Evolutionary conservation across 1,140 invertebrate species (phyloP), one percentile per base, ranked within the genome.

Genomic region (Zaprionus gabonicus): DNA sequence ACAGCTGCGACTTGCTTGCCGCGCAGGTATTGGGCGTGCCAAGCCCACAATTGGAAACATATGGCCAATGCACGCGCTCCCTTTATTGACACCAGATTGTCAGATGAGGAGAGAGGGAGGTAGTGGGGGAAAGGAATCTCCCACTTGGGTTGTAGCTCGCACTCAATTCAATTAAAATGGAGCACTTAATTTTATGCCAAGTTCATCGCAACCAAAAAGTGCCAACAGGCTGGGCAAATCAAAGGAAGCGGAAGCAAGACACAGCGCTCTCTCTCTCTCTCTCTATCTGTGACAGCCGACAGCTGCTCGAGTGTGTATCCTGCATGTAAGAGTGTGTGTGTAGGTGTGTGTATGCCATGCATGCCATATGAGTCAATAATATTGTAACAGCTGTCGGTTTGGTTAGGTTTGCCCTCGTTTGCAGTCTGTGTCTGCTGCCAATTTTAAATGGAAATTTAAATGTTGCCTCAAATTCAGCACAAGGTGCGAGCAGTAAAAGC

Each of bases 301-400:
- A 78, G 63, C 59, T 66, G 67, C 56, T 86, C 56, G 34, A 76
- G 56, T 27, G 63, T 41, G 23, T 70, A 55, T 63, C 36, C 58
- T 70, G 53, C 36, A 6, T 70, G 63, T 71, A 1, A 2, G 5
- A 0, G 72, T 65, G 67, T 63, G 27, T 59, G 53, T 63, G 65
- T 62, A 58, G 71, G 72, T 77, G 81, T 75, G 60, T 75, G 60
- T 80, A 59, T 84, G 78, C 71, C 65, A 71, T 80, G 78, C 85
- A 84, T 90, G 75, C 84, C 71, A 90, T 88, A 88, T 90, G 84
- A 88, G 84, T 88, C 85, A 88, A 88, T 88, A 90, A 88, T 88
- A 88, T 84, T 88, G 81, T 90, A 88, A 84, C 84, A 88, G 84
- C 84, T 88, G 84, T 90, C 81, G 81, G 68, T 88, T 84, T 71